Percentiles rank a stretch among this genome's conserved stretches.
phyloP scores from a whole-genome alignment of 2,797 vertebrate species.

The Sorex maritimensis region DNA sequence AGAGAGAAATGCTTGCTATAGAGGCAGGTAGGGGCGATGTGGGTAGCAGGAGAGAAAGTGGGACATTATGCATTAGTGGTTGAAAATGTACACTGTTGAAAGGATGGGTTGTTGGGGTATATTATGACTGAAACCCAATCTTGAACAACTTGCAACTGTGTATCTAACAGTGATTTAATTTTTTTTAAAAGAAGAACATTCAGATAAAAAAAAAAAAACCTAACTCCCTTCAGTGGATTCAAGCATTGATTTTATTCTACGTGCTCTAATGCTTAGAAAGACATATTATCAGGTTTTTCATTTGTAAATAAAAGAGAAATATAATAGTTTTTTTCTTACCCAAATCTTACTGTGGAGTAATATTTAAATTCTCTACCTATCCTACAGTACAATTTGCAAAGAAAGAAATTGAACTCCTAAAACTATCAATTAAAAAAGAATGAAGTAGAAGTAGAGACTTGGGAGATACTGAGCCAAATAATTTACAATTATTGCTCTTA shows the following conservation, averaged over 20 bases:
- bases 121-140: too few relatives aligned
- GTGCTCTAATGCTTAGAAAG: neutral
- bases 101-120: too few relatives aligned
- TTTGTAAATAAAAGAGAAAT: neutral
- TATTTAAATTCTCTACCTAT: neutral
- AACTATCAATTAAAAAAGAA: neutral
- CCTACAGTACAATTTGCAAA: neutral
- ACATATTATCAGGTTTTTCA: neutral
- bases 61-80: too few relatives aligned
- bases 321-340: neutral
- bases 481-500: neutral
- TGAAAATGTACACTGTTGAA: too few relatives aligned
- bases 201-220: too few relatives aligned
- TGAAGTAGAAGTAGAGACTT: neutral
- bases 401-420: neutral
- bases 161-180: too few relatives aligned
- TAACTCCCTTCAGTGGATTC: neutral
- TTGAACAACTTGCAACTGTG: too few relatives aligned
- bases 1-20: too few relatives aligned
- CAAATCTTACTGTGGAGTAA: neutral
- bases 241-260: neutral
- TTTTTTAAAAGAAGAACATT: too few relatives aligned
- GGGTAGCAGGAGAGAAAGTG: too few relatives aligned
- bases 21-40: too few relatives aligned
- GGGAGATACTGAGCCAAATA: neutral